phyloP scores from a whole-genome alignment of 2,888 invertebrate genomes.

The Galeruca laticollis region DNA sequence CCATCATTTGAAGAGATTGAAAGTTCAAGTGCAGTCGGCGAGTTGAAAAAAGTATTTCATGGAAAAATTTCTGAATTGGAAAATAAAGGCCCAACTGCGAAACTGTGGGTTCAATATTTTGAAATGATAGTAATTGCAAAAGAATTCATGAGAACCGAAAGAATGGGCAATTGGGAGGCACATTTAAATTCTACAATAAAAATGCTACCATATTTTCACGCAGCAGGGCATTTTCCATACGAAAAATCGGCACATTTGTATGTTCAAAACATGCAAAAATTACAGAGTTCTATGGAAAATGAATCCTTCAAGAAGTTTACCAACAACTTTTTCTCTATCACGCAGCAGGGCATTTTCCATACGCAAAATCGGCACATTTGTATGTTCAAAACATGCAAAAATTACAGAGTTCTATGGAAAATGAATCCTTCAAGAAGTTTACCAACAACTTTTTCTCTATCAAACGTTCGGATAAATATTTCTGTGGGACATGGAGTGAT shows the following conservation, averaged over 20 bases:
- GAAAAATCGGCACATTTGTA: not conserved
- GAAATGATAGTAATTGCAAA: not conserved
- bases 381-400: not conserved
- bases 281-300: too few relatives aligned
- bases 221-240: too few relatives aligned
- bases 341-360: too few relatives aligned
- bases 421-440: not conserved
- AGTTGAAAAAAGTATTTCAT: too few relatives aligned
- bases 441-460: not conserved
- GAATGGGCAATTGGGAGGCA: not conserved
- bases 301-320: too few relatives aligned
- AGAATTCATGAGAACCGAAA: slow-evolving; percentile 1
- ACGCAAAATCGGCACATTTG: not conserved
- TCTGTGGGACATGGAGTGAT: slow-evolving; percentile 3
- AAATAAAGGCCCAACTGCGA: too few relatives aligned
- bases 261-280: not conserved
- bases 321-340: too few relatives aligned
- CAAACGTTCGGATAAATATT: not conserved
- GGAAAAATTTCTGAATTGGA: too few relatives aligned
- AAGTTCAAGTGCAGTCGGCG: too few relatives aligned
- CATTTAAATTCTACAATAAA: not conserved
- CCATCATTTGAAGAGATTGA: too few relatives aligned
- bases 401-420: too few relatives aligned
- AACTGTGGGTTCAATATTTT: too few relatives aligned
- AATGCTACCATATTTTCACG: not conserved